A percentile compares a stretch with the other conserved stretches of the same genome.
phyloP scores from a whole-genome alignment of 2,797 vertebrate species.

The Poecilia picta region DNA sequence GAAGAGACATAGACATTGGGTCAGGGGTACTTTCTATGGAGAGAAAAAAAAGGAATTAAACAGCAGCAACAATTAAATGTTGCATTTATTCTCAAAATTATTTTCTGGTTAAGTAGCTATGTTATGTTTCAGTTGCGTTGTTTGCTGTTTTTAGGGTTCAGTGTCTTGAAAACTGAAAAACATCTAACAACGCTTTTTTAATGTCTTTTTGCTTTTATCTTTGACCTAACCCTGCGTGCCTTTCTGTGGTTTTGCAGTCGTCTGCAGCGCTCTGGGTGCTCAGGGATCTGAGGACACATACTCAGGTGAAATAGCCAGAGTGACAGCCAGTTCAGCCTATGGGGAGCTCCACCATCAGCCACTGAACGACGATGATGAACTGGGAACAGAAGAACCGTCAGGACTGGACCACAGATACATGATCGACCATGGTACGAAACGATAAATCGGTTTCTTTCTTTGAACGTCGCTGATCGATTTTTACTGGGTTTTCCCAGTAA shows the following conservation, averaged over 20 bases:
- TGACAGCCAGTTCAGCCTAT: slow-evolving; percentile 65
- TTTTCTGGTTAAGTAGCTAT: neutral
- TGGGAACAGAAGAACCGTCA: slow-evolving; percentile 64
- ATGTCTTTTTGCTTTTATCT: neutral
- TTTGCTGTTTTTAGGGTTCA: too few species aligned
- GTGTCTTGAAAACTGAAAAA: neutral
- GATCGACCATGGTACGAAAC: slow-evolving; percentile 32
- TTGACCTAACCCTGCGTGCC: too few species aligned
- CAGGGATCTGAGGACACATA: slow-evolving; percentile 55
- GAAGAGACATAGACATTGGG: neutral
- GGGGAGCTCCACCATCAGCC: slow-evolving; percentile 67
- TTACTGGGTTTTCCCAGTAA: neutral
- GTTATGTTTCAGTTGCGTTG: neutral
- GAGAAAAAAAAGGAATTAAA: neutral
- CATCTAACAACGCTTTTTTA: neutral
- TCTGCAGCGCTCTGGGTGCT: slow-evolving; percentile 57
- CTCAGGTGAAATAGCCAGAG: slow-evolving; percentile 51
- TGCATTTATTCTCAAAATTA: neutral
- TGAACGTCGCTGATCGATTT: neutral
- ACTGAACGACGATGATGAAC: slow-evolving; percentile 60
- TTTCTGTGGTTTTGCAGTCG: slow-evolving; percentile 23
- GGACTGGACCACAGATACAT: slow-evolving; percentile 34
- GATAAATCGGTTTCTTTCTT: neutral
- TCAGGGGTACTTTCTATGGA: neutral
- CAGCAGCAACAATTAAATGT: neutral